A percentile compares a stretch with the other conserved stretches of the same genome.
phyloP scores from a whole-genome alignment of 2,113 vertebrate genomes.

The Sebastes fasciatus region DNA sequence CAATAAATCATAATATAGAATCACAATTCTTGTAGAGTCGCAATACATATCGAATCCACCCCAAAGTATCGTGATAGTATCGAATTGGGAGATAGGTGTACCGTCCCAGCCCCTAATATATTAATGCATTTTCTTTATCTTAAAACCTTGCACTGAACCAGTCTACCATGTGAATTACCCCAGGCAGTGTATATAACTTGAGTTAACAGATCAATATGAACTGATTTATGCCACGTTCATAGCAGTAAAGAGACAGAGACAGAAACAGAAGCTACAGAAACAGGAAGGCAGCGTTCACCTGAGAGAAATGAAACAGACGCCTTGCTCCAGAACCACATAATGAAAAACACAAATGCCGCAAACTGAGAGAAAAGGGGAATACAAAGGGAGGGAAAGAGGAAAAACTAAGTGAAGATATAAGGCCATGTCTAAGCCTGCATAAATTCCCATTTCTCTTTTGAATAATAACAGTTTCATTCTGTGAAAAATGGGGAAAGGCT shows the following conservation, averaged over 20 bases:
- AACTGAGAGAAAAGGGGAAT: slow-evolving; percentile 14
- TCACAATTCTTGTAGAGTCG: too few relatives aligned
- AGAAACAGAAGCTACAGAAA: slow-evolving; percentile 22
- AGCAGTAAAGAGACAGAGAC: neutral
- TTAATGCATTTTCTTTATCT: neutral
- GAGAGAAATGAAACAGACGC: slow-evolving; percentile 46
- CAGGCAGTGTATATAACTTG: neutral
- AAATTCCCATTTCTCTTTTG: slow-evolving; percentile 74
- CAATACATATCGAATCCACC: too few relatives aligned
- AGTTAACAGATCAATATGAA: slow-evolving; percentile 12
- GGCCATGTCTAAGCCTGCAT: slow-evolving; percentile 69
- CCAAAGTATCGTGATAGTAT: too few relatives aligned
- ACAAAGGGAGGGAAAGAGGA: slow-evolving; percentile 14
- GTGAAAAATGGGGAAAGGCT: slow-evolving; percentile 67
- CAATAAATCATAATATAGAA: too few relatives aligned
- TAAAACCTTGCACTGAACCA: neutral
- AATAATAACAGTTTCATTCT: slow-evolving; percentile 72
- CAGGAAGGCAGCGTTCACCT: neutral
- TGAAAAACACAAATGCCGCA: slow-evolving; percentile 44
- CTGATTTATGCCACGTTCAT: slow-evolving; percentile 29
- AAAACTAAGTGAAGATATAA: slow-evolving; percentile 59
- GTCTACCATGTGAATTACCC: neutral
- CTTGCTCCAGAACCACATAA: slow-evolving; percentile 3
- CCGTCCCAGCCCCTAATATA: too few relatives aligned
- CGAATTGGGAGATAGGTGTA: too few relatives aligned